Percentiles rank a stretch among this genome's conserved stretches.
These are phyloP conservation scores for Himantopus leucocephalus DNA, from an alignment of 2,113 vertebrate genomes.

Conservation along the genomic window DNA sequence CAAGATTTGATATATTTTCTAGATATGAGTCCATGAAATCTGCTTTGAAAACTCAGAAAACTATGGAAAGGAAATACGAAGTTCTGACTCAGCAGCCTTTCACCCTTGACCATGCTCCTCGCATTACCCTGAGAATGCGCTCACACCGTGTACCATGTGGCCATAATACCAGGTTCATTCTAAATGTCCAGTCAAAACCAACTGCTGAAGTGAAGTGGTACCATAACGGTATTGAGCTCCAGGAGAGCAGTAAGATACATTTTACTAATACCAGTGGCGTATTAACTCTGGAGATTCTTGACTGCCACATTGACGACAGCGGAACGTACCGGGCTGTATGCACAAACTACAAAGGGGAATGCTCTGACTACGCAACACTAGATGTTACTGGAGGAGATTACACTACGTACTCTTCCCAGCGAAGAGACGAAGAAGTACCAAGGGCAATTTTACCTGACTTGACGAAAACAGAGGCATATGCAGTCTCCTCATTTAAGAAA, in stretches of 20 bases:
- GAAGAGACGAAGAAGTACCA: slow-evolving; percentile 88
- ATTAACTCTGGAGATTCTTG: slow-evolving; percentile 88
- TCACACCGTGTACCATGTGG: slow-evolving; percentile 89
- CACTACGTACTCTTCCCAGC: slow-evolving; percentile 81
- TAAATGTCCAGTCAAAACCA: slow-evolving; percentile 94
- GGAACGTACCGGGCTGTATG: slow-evolving; percentile 93
- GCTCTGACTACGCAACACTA: slow-evolving; percentile 92
- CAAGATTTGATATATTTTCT: slow-evolving; percentile 91
- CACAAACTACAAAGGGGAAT: slow-evolving; percentile 91
- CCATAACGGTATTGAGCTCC: slow-evolving; percentile 89
- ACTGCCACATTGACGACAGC: slow-evolving; percentile 88
- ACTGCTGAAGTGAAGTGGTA: slow-evolving; percentile 91
- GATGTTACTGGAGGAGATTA: slow-evolving; percentile 89
- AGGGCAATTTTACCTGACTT: slow-evolving; percentile 83
- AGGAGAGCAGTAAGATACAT: slow-evolving; percentile 84
- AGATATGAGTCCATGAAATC: slow-evolving; percentile 94
- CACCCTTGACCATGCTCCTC: slow-evolving; percentile 90
- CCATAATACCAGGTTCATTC: slow-evolving; percentile 87
- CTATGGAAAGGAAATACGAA: slow-evolving; percentile 86
- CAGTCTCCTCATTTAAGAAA: slow-evolving; percentile 85
- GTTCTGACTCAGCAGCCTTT: slow-evolving; percentile 91
- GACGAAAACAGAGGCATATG: slow-evolving; percentile 87
- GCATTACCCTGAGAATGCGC: slow-evolving; percentile 92
- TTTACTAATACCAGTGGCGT: slow-evolving; percentile 90
- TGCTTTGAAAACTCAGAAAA: slow-evolving; percentile 86